These are phyloP conservation scores for Antechinus stuartii DNA, from an alignment of 2,113 vertebrate species.

Conservation along the genomic window DNA sequence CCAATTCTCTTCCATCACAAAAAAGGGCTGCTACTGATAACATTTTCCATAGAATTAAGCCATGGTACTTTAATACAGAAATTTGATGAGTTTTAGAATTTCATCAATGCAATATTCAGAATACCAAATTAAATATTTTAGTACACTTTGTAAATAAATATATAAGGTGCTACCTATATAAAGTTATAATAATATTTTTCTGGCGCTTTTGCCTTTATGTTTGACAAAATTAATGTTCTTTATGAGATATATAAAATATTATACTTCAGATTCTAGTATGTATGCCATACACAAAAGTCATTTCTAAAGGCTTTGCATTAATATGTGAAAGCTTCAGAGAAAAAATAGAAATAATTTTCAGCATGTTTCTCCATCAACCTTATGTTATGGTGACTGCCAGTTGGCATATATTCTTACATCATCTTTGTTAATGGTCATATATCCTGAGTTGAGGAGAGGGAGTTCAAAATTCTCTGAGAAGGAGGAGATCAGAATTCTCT, in stretches of 20 bases:
- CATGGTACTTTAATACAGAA: not conserved
- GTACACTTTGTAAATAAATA: conserved; percentile 43
- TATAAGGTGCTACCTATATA: not conserved
- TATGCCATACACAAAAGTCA: not conserved
- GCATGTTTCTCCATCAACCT: not conserved
- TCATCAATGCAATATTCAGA: conserved; percentile 26
- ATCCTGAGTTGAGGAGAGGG: conserved; percentile 1
- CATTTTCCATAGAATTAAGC: conserved; percentile 12
- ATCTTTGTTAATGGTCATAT: conserved; percentile 40
- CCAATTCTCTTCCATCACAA: too few species aligned
- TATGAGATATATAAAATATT: conserved; percentile 17
- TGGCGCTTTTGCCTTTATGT: conserved; percentile 19
- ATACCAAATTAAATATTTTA: conserved; percentile 21
- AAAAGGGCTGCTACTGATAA: too few species aligned
- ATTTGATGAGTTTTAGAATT: conserved; percentile 27
- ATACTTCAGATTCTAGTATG: conserved; percentile 21
- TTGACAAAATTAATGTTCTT: conserved; percentile 5
- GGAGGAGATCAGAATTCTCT: conserved; percentile 19
- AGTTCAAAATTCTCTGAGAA: not conserved
- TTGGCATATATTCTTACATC: conserved; percentile 13
- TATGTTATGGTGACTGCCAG: conserved; percentile 8
- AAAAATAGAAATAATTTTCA: conserved; percentile 17
- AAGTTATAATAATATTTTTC: not conserved
- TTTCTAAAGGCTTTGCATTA: not conserved
- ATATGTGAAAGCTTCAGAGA: conserved; percentile 2